Percentiles rank a stretch among this genome's conserved stretches.
Evolutionary conservation across 2,113 vertebrate species (phyloP).

Genomic region (Ctenodactylus gundi): DNA sequence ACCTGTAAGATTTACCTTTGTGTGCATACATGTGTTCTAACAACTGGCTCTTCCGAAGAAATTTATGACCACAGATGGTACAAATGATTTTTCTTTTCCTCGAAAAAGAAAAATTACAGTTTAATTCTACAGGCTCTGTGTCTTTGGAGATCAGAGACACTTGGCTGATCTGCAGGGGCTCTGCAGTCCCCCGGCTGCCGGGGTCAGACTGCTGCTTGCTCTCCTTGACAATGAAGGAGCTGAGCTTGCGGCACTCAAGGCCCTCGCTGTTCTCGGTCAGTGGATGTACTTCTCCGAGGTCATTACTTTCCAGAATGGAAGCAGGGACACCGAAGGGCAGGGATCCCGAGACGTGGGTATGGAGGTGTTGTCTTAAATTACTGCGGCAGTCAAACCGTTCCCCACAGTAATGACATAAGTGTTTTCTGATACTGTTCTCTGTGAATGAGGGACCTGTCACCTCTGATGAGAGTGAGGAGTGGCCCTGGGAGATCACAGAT

Average conservation of each 20-base stretch:
- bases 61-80: constrained; percentile 91
- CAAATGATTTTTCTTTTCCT: constrained; percentile 95
- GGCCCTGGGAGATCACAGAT: constrained; percentile 80
- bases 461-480: constrained; percentile 80
- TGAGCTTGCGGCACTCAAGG: constrained; percentile 74
- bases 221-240: constrained; percentile 82
- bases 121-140: constrained; percentile 89
- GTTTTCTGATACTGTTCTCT: constrained; percentile 84
- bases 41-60: constrained; percentile 93
- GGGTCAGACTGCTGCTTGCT: constrained; percentile 80
- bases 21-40: constrained; percentile 96
- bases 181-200: constrained; percentile 81
- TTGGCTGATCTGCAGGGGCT: constrained; percentile 90
- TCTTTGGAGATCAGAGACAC: constrained; percentile 89
- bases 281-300: constrained; percentile 87
- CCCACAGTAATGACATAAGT: constrained; percentile 94
- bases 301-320: constrained; percentile 88
- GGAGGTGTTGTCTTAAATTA: constrained; percentile 91
- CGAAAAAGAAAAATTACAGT: constrained; percentile 90
- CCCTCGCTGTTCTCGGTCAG: constrained; percentile 81
- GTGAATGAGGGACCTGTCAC: constrained; percentile 79
- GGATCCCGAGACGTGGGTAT: constrained; percentile 89
- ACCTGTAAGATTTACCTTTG: constrained; percentile 90
- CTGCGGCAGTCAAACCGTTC: constrained; percentile 91
- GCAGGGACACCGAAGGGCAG: constrained; percentile 86